These are phyloP conservation scores for Ethmia dodecea DNA, from an alignment of 2,888 invertebrate species.

Conservation along the genomic window DNA sequence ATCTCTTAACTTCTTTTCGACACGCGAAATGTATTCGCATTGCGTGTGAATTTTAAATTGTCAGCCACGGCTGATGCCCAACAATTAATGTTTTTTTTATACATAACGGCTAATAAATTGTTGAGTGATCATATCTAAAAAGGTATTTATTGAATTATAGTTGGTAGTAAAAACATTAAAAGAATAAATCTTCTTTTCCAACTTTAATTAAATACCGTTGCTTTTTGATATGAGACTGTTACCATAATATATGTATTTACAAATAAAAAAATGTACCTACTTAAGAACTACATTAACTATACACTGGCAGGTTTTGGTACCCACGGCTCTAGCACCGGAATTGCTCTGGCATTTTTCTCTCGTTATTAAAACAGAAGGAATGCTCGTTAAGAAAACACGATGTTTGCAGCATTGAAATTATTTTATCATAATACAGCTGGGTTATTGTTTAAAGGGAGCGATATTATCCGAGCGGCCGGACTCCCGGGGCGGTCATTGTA, in stretches of 20 bases:
- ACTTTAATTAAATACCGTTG: neutral
- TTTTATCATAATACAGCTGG: slow-evolving; percentile 71
- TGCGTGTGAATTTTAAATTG: slow-evolving; percentile 61
- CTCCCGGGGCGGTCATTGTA: slow-evolving; percentile 75
- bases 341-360: slow-evolving; percentile 9
- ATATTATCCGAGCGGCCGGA: slow-evolving; percentile 62
- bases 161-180: too few relatives aligned
- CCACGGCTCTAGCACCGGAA: slow-evolving; percentile 1
- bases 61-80: slow-evolving; percentile 48
- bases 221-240: too few relatives aligned
- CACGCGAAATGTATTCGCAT: slow-evolving; percentile 62
- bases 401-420: slow-evolving; percentile 68
- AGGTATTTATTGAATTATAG: neutral
- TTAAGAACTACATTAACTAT: too few relatives aligned
- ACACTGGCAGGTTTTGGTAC: neutral
- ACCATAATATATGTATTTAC: neutral
- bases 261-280: neutral
- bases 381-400: slow-evolving; percentile 68
- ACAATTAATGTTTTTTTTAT: slow-evolving; percentile 36
- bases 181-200: neutral
- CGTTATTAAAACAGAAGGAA: slow-evolving; percentile 30
- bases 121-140: slow-evolving; percentile 27
- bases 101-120: slow-evolving; percentile 33
- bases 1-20: slow-evolving; percentile 59
- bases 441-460: slow-evolving; percentile 71